Conservation (phyloP, 2,888 invertebrate genomes). For the Phanerotoma sp. region DNA sequence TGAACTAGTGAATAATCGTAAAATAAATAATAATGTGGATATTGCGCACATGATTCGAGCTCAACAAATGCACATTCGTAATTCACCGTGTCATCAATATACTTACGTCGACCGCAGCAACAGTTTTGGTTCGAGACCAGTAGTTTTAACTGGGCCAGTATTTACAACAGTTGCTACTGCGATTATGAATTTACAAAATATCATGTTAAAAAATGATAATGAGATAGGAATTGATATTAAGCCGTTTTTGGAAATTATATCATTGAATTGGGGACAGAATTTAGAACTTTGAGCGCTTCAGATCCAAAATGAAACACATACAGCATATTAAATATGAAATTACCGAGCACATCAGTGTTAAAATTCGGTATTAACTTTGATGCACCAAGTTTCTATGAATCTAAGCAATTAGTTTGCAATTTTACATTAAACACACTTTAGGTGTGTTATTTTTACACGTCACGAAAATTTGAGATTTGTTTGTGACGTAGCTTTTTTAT, state of each 20-base stretch:
- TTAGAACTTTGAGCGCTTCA: not conserved
- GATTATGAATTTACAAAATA: constrained; percentile 1
- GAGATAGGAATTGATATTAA: not conserved
- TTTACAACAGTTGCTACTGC: not conserved
- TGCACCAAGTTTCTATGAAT: too few relatives aligned
- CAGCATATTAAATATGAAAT: too few relatives aligned
- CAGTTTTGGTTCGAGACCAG: not conserved
- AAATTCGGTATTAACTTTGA: too few relatives aligned
- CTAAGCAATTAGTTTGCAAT: too few relatives aligned
- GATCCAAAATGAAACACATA: not conserved
- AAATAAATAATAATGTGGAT: not conserved
- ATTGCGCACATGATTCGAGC: constrained; percentile 1
- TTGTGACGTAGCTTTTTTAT: too few relatives aligned
- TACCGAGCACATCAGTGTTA: too few relatives aligned
- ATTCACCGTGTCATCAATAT: not conserved
- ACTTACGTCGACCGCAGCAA: not conserved
- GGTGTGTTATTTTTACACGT: too few relatives aligned
- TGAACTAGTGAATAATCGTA: not conserved
- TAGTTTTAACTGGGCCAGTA: not conserved
- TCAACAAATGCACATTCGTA: not conserved
- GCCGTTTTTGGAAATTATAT: not conserved
- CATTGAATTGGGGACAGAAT: not conserved
- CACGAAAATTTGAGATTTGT: too few relatives aligned
- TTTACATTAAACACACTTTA: too few relatives aligned
- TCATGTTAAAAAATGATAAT: constrained; percentile 1